A percentile compares a stretch with the other conserved stretches of the same genome.
Conservation (phyloP, 2,113 vertebrate genomes). For the Echinops telfairi region DNA sequence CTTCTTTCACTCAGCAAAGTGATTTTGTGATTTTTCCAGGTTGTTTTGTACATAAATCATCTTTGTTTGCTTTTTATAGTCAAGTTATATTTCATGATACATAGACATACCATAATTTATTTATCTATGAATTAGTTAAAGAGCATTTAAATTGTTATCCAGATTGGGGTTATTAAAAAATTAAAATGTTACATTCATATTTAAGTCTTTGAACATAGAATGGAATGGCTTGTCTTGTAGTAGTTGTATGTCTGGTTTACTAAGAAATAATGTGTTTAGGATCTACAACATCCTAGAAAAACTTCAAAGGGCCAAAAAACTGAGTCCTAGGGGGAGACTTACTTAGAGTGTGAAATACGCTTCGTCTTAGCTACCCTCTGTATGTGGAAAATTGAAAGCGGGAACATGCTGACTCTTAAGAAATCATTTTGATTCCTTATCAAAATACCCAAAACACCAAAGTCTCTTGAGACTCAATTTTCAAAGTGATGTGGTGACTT, state of each 20-base stretch:
- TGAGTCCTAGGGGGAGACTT: neutral
- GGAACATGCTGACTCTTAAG: neutral
- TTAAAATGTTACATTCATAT: neutral
- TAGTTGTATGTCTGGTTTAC: conserved; percentile 49
- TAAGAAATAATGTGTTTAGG: conserved; percentile 50
- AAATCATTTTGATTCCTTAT: conserved; percentile 49
- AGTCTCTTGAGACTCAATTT: neutral
- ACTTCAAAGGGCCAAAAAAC: neutral
- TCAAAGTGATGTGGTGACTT: neutral
- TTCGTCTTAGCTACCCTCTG: neutral
- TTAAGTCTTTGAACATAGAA: conserved; percentile 32
- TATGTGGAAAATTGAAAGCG: conserved; percentile 8
- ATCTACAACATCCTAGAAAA: neutral
- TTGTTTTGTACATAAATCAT: neutral
- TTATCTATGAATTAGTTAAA: neutral
- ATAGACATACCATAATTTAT: neutral
- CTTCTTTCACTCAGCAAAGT: neutral
- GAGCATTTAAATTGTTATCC: conserved; percentile 37
- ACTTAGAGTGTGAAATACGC: neutral
- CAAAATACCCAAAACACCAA: conserved; percentile 16
- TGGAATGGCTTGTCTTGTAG: conserved; percentile 21
- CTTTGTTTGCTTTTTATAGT: neutral
- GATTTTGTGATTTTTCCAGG: conserved; percentile 1
- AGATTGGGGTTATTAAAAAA: conserved; percentile 36
- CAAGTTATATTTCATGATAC: conserved; percentile 12